Evolutionary conservation across 1,140 invertebrate genomes (phyloP).

Genomic region (Apocrypta bakeri): DNA sequence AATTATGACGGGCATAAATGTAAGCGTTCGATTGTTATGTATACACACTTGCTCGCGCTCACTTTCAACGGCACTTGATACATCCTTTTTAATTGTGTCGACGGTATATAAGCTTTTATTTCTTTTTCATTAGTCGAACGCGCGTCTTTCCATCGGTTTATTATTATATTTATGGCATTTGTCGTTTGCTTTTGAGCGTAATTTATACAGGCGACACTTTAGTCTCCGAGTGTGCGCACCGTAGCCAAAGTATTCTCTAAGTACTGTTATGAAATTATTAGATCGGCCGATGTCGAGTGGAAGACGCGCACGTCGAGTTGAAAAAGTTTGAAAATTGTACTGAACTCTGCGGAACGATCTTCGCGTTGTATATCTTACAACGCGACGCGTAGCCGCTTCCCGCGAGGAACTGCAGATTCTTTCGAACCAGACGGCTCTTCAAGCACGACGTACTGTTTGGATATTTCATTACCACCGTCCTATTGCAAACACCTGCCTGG

Average conservation of each 20-base stretch:
- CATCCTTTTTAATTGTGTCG: slow-evolving; percentile 44
- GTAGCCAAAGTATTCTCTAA: too few relatives aligned
- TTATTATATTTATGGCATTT: not conserved
- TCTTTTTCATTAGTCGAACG: not conserved
- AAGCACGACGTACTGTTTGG: slow-evolving; percentile 40
- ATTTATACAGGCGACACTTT: too few relatives aligned
- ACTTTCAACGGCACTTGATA: slow-evolving; percentile 37
- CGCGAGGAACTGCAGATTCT: slow-evolving; percentile 46
- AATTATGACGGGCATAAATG: slow-evolving; percentile 73
- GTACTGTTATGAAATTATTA: too few relatives aligned
- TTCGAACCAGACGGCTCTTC: slow-evolving; percentile 17
- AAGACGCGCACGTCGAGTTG: not conserved
- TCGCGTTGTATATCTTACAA: too few relatives aligned
- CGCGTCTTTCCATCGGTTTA: not conserved
- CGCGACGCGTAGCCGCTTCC: slow-evolving; percentile 21
- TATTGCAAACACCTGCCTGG: slow-evolving; percentile 47
- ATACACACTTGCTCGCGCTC: slow-evolving; percentile 61
- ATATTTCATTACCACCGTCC: slow-evolving; percentile 46
- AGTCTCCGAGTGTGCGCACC: too few relatives aligned
- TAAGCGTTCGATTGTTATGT: slow-evolving; percentile 70
- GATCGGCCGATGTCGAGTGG: too few relatives aligned
- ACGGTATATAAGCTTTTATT: not conserved
- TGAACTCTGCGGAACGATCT: not conserved
- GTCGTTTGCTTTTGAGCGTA: too few relatives aligned
- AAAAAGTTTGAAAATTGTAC: not conserved